Percentiles rank a stretch among this genome's conserved stretches.
Conservation (phyloP, 2,888 invertebrate genomes). For the Caenorhabditis sp. region DNA sequence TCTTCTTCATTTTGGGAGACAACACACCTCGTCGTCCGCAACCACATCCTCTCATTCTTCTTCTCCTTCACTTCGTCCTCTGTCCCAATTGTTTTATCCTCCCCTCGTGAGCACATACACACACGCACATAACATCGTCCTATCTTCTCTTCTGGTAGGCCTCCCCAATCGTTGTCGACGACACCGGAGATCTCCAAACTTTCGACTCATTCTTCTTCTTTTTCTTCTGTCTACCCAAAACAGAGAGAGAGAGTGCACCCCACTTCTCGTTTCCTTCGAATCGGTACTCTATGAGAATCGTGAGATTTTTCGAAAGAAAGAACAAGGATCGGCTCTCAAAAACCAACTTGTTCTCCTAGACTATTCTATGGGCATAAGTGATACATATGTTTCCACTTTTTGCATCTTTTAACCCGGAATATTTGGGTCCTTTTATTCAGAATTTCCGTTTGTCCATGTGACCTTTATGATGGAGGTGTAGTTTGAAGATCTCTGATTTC, state of each 20-base stretch:
- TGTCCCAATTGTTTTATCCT: conserved; percentile 60
- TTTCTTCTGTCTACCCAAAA: conserved; percentile 15
- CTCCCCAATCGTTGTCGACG: conserved; percentile 32
- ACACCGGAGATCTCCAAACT: conserved; percentile 63
- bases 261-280: conserved; percentile 23
- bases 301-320: conserved; percentile 23
- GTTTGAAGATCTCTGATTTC: too few species aligned
- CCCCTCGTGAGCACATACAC: conserved; percentile 51
- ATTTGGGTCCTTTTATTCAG: not conserved
- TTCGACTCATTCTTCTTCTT: conserved; percentile 50
- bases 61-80: conserved; percentile 33
- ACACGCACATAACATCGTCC: conserved; percentile 50
- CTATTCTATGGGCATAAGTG: conserved; percentile 52
- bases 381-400: conserved; percentile 25
- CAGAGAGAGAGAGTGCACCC: conserved; percentile 21
- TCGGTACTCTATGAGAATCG: conserved; percentile 6
- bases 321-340: conserved; percentile 35
- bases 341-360: conserved; percentile 49
- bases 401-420: conserved; percentile 14
- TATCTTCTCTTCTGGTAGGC: conserved; percentile 50
- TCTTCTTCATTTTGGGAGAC: conserved; percentile 59
- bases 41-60: conserved; percentile 51
- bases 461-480: not conserved
- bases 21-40: conserved; percentile 59
- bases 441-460: not conserved